Percentiles rank a stretch among this genome's conserved stretches.
phyloP scores from a whole-genome alignment of 2,797 vertebrate species.

The Syndactyla subalaris region DNA sequence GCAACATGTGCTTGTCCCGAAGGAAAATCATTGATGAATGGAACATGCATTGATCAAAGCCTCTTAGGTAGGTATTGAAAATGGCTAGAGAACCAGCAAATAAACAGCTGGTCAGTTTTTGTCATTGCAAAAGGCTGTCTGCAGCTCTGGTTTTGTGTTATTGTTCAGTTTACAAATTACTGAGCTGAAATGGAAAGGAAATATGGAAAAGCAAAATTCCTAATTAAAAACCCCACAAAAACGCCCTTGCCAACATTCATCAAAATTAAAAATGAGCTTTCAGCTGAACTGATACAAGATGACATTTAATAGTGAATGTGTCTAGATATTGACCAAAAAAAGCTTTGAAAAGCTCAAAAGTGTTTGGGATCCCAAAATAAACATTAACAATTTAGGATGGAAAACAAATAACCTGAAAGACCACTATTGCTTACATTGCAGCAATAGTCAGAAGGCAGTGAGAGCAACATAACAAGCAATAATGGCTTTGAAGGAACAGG shows the following conservation, averaged over 20 bases:
- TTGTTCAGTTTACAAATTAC: not conserved
- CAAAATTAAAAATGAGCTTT: not conserved
- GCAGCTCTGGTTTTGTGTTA: not conserved
- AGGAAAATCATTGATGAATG: slow-evolving; percentile 91
- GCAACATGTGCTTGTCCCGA: slow-evolving; percentile 94
- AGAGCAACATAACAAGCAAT: not conserved
- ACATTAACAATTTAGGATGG: not conserved
- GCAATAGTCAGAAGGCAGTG: not conserved
- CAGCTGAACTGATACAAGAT: not conserved
- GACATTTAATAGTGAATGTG: not conserved
- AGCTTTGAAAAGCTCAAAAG: not conserved
- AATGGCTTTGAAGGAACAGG: not conserved
- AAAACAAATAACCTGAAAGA: not conserved
- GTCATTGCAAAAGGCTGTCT: not conserved
- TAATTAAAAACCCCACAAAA: not conserved
- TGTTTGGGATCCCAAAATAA: not conserved
- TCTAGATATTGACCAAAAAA: not conserved
- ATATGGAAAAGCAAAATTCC: not conserved
- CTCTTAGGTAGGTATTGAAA: slow-evolving; percentile 82
- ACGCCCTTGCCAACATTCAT: not conserved
- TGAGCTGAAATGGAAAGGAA: not conserved
- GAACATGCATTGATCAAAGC: slow-evolving; percentile 88
- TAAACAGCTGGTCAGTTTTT: not conserved
- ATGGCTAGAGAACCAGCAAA: not conserved
- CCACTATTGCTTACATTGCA: not conserved